Conservation (phyloP, 2,797 vertebrate genomes). For the Lepus oiostolus region DNA sequence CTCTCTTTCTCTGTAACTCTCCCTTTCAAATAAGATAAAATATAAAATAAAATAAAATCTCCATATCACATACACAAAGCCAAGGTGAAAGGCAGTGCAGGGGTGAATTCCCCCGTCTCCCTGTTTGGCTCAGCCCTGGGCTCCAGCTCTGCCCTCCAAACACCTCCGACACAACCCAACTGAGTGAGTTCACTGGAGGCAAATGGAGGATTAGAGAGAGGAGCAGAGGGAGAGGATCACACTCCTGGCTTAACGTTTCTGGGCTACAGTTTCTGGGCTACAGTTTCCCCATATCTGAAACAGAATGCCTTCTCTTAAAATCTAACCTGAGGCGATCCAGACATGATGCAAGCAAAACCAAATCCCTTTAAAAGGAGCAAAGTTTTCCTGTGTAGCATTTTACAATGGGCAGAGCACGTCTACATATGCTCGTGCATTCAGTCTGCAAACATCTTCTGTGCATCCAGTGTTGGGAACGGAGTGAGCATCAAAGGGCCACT, state of each 20-base stretch:
- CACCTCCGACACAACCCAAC: not conserved
- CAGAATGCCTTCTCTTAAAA: not conserved
- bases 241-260: not conserved
- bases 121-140: not conserved
- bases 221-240: accelerated
- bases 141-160: not conserved
- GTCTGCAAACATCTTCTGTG: not conserved
- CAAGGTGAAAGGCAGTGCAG: not conserved
- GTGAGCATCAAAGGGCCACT: too few relatives aligned
- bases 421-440: not conserved
- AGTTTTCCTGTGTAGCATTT: not conserved
- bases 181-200: accelerated
- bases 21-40: too few relatives aligned
- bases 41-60: too few relatives aligned
- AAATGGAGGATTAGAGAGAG: accelerated
- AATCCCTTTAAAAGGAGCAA: not conserved
- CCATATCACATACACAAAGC: not conserved
- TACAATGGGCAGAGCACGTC: too few relatives aligned
- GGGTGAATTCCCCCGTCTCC: accelerated
- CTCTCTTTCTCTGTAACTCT: too few relatives aligned
- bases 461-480: too few relatives aligned
- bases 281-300: not conserved
- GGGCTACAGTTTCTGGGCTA: not conserved
- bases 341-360: not conserved
- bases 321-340: not conserved